Evolutionary conservation across 2,797 vertebrate species (phyloP).

Genomic region (Tenualosa ilisha): DNA sequence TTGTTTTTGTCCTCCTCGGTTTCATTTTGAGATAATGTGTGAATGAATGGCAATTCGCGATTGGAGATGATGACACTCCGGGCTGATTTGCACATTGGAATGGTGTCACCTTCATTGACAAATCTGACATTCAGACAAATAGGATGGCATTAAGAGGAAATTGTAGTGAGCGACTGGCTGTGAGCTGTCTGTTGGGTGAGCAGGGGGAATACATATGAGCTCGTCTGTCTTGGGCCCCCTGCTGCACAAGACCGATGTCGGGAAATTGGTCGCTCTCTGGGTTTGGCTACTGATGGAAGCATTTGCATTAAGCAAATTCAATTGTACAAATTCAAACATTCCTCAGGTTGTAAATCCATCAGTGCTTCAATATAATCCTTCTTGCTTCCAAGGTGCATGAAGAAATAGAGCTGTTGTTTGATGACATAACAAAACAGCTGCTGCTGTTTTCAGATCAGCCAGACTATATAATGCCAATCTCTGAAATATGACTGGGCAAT

Average conservation of each 20-base stretch:
- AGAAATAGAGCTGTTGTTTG: not conserved
- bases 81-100: conserved; percentile 28
- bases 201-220: conserved; percentile 11
- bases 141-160: not conserved
- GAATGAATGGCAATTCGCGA: not conserved
- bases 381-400: not conserved
- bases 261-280: not conserved
- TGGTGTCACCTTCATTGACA: conserved; percentile 30
- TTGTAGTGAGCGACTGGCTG: not conserved
- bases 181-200: not conserved
- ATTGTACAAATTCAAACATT: conserved; percentile 10
- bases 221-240: not conserved
- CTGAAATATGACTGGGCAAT: not conserved
- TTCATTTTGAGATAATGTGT: not conserved
- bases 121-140: conserved; percentile 36
- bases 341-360: not conserved
- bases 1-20: not conserved
- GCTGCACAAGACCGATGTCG: not conserved
- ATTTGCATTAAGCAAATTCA: not conserved
- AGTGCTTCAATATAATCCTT: not conserved
- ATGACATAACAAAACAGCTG: not conserved
- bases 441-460: not conserved
- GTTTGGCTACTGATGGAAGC: not conserved
- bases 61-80: not conserved
- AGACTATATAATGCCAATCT: not conserved